Evolutionary conservation across 1,140 invertebrate genomes (phyloP).

Genomic region (Spodoptera litura): DNA sequence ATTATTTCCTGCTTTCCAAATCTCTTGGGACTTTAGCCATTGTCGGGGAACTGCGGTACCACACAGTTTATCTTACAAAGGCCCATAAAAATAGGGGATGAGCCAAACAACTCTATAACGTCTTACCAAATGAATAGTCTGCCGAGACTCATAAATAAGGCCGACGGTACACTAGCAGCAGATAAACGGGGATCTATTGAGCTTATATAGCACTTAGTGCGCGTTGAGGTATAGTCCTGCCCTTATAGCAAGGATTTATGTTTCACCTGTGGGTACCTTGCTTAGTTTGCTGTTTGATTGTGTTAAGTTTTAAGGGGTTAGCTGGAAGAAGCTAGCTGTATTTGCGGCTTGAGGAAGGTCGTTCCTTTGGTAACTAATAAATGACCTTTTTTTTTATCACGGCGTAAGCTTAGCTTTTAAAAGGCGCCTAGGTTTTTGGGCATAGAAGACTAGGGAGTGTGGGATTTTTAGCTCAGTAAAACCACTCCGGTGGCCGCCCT

Average conservation of each 20-base stretch:
- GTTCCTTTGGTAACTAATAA: too few relatives aligned
- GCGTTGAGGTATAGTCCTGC: conserved; percentile 51
- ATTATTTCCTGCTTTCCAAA: conserved; percentile 45
- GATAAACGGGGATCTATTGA: conserved; percentile 69
- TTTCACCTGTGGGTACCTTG: conserved; percentile 60
- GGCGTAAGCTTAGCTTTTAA: too few relatives aligned
- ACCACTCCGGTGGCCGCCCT: too few relatives aligned
- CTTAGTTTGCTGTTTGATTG: conserved; percentile 43
- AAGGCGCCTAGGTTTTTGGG: too few relatives aligned
- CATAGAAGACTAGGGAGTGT: too few relatives aligned
- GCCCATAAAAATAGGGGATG: conserved; percentile 56
- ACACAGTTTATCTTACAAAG: conserved; percentile 49
- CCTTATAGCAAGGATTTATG: conserved; percentile 61
- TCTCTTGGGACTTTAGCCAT: conserved; percentile 15
- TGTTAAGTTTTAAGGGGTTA: conserved; percentile 34
- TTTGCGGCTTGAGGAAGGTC: too few relatives aligned
- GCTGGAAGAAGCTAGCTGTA: neutral
- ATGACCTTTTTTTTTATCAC: too few relatives aligned
- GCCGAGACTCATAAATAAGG: conserved; percentile 65
- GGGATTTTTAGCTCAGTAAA: too few relatives aligned
- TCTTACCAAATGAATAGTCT: conserved; percentile 59
- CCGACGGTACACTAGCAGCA: conserved; percentile 55
- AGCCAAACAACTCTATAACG: conserved; percentile 60
- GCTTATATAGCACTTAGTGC: conserved; percentile 64
- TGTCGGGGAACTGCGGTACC: conserved; percentile 33